Evolutionary conservation across 2,797 vertebrate species (phyloP).

Genomic region (Oreochromis mossambicus): DNA sequence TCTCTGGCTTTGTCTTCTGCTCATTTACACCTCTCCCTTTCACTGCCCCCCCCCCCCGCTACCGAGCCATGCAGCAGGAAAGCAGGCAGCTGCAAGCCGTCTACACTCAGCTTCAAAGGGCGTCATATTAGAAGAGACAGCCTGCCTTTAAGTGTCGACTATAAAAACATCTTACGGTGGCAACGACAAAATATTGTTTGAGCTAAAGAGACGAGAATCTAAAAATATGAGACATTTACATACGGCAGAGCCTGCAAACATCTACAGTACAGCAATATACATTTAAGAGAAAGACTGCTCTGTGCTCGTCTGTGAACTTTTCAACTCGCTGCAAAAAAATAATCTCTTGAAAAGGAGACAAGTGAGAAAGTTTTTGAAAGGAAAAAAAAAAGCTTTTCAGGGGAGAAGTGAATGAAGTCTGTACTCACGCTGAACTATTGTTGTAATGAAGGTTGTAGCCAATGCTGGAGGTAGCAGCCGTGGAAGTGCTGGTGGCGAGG

Average conservation of each 20-base stretch:
- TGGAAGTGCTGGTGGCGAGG: constrained; percentile 36
- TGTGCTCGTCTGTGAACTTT: not conserved
- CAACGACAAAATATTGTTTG: not conserved
- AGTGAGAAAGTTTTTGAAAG: not conserved
- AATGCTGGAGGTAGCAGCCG: constrained; percentile 39
- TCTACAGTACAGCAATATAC: not conserved
- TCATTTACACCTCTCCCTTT: not conserved
- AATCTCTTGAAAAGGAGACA: not conserved
- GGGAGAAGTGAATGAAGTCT: not conserved
- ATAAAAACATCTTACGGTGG: constrained; percentile 39
- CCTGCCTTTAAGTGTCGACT: constrained; percentile 11
- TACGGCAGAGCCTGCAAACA: not conserved
- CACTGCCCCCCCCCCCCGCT: not conserved
- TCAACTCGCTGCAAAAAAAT: not conserved
- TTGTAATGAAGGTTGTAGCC: constrained; percentile 63
- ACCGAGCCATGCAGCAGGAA: not conserved
- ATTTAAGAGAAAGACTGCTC: not conserved
- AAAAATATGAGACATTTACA: constrained; percentile 38
- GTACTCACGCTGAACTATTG: constrained; percentile 83
- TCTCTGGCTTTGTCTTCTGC: not conserved
- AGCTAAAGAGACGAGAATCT: constrained; percentile 5
- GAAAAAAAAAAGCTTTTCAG: not conserved
- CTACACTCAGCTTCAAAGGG: constrained; percentile 10
- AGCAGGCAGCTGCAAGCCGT: not conserved
- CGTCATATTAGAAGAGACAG: constrained; percentile 16